Evolutionary conservation across 2,113 vertebrate genomes (phyloP).

Genomic region (Phaethornis superciliosus): DNA sequence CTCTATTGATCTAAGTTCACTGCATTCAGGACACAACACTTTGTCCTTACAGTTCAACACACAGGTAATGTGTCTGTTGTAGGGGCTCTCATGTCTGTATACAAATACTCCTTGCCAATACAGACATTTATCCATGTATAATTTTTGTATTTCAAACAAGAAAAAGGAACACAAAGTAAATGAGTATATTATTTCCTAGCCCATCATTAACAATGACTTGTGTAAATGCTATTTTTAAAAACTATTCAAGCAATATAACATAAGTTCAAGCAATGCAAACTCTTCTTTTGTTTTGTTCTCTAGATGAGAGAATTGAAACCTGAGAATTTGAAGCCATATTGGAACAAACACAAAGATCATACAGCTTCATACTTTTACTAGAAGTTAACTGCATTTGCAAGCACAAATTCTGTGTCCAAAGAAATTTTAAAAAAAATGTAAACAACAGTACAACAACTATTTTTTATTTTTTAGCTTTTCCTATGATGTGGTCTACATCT

Average conservation of each 20-base stretch:
- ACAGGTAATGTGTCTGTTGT: not conserved
- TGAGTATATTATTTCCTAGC: not conserved
- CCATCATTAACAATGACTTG: not conserved
- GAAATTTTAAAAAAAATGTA: not conserved
- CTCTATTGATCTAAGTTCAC: not conserved
- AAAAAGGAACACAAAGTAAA: not conserved
- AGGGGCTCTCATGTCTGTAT: not conserved
- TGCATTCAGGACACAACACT: not conserved
- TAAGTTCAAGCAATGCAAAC: not conserved
- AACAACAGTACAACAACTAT: not conserved
- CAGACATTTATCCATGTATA: not conserved
- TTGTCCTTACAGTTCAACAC: not conserved
- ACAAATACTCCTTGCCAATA: not conserved
- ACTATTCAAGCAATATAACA: not conserved
- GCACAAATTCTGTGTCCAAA: not conserved
- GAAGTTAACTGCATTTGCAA: not conserved
- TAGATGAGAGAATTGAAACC: not conserved
- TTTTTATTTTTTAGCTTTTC: not conserved
- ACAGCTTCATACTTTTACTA: not conserved
- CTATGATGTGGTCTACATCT: accelerated
- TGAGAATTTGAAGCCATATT: not conserved
- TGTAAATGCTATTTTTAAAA: not conserved
- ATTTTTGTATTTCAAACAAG: not conserved
- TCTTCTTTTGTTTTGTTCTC: not conserved
- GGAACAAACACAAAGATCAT: not conserved